Percentiles rank a stretch among this genome's conserved stretches.
Evolutionary conservation across 2,888 invertebrate genomes (phyloP).

Genomic region (Spisula solida): DNA sequence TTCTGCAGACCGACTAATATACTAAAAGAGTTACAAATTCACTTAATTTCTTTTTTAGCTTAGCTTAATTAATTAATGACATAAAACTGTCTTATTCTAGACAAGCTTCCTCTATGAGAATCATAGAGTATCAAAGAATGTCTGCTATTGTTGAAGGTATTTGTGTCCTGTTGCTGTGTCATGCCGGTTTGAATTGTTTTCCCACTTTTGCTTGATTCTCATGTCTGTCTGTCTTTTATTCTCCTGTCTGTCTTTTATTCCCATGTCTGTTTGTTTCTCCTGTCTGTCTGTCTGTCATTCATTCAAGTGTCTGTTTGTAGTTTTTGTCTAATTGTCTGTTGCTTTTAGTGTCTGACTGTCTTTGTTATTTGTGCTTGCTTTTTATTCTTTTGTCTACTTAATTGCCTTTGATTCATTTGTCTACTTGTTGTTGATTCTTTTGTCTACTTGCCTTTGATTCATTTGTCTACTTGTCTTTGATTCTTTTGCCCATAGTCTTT

Average conservation of each 20-base stretch:
- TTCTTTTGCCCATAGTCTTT: not conserved
- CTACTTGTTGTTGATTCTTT: not conserved
- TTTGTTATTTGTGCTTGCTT: not conserved
- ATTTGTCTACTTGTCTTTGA: not conserved
- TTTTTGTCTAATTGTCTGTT: no score
- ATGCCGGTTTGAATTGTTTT: not conserved
- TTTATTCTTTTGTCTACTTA: not conserved
- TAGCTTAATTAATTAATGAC: conserved; percentile 15
- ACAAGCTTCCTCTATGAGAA: not conserved
- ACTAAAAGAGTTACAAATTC: not conserved
- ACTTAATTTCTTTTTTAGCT: not conserved
- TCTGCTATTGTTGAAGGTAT: not conserved
- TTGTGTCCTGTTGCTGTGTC: not conserved
- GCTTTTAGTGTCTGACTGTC: not conserved
- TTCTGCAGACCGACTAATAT: not conserved
- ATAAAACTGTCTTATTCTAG: not conserved
- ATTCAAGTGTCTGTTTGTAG: no score
- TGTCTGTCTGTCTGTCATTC: not conserved
- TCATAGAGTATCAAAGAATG: not conserved
- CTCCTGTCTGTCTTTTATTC: not conserved
- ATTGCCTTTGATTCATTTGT: not conserved
- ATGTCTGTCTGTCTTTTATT: not conserved
- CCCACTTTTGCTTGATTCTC: not conserved
- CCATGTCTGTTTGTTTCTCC: not conserved
- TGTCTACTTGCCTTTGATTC: not conserved